phyloP scores from a whole-genome alignment of 2,797 vertebrate genomes.

The Prunella strophiata region DNA sequence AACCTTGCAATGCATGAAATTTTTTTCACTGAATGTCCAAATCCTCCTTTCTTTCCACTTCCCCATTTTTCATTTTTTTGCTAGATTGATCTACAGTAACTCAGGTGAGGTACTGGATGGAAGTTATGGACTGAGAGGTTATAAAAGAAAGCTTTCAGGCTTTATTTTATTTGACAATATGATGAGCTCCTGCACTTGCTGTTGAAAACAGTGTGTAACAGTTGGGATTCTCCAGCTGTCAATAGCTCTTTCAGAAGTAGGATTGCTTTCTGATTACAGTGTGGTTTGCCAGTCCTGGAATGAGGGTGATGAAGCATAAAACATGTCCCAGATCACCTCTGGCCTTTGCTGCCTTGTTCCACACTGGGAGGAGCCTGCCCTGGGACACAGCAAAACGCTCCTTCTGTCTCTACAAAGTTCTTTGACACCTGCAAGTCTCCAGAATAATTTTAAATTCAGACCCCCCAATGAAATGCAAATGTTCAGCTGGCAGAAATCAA shows the following conservation, averaged over 20 bases:
- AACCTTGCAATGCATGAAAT: background rate
- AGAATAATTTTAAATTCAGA: background rate
- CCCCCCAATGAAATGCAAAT: background rate
- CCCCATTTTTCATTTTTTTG: background rate
- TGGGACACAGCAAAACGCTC: background rate
- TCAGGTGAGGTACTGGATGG: background rate
- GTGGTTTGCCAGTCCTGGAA: background rate
- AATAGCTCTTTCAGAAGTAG: background rate
- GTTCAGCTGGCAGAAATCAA: background rate
- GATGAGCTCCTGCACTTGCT: background rate
- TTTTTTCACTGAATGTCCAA: background rate
- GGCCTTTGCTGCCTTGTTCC: background rate
- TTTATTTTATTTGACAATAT: background rate
- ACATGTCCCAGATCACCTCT: background rate
- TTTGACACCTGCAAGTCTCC: background rate
- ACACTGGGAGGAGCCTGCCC: background rate
- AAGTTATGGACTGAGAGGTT: background rate
- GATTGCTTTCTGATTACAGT: background rate
- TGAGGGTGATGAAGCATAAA: background rate
- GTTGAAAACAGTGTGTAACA: background rate
- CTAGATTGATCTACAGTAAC: background rate
- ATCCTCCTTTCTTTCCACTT: background rate
- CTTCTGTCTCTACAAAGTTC: background rate
- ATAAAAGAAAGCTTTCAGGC: background rate
- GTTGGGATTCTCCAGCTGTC: background rate